Conservation (phyloP, 2,888 invertebrate species). For the Deroplatys truncata region DNA sequence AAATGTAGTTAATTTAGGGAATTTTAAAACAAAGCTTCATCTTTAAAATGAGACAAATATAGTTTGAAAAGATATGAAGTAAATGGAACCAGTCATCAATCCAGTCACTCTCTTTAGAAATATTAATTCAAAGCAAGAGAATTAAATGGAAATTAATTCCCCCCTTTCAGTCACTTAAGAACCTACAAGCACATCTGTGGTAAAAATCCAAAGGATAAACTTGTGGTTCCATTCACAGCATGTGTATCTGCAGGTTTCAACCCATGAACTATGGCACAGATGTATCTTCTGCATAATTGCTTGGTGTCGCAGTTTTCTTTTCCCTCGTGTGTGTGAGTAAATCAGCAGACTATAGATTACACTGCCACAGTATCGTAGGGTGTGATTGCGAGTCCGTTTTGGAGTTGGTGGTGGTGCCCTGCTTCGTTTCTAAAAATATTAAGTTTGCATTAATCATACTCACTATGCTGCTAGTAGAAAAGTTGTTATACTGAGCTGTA, state of each 20-base stretch:
- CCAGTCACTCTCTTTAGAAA: background rate
- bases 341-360: slow-evolving; percentile 69
- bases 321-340: background rate
- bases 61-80: background rate
- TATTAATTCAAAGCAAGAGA: background rate
- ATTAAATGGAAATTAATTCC: background rate
- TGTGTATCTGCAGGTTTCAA: background rate
- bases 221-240: slow-evolving; percentile 12
- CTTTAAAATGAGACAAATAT: background rate
- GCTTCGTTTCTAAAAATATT: slow-evolving; percentile 76
- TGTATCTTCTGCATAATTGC: slow-evolving; percentile 1
- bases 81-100: background rate
- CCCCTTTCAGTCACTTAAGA: background rate
- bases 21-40: background rate
- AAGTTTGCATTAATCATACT: slow-evolving; percentile 39
- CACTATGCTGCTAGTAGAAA: background rate
- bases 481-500: background rate
- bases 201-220: background rate
- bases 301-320: background rate
- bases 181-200: background rate
- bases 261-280: slow-evolving; percentile 12
- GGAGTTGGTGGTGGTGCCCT: slow-evolving; percentile 66
- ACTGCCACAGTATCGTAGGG: slow-evolving; percentile 99
- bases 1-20: background rate
- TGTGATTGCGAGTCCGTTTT: slow-evolving; percentile 82